Evolutionary conservation across 2,888 invertebrate species (phyloP).

Genomic region (Bembecia ichneumoniformis): DNA sequence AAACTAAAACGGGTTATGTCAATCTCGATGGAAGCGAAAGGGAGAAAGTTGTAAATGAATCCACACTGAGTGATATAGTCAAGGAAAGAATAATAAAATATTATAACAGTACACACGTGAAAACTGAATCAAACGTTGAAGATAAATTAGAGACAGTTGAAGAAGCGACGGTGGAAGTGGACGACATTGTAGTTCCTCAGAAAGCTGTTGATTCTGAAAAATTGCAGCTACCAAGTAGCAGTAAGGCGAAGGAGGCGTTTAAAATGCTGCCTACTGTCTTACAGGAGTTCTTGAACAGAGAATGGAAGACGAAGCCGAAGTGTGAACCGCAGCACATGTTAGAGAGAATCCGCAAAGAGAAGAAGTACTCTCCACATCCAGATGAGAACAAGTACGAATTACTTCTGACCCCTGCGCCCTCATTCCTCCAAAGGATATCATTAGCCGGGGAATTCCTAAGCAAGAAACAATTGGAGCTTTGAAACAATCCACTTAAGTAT

Average conservation of each 20-base stretch:
- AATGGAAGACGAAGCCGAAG: constrained; percentile 61
- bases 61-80: constrained; percentile 38
- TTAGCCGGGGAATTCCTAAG: constrained; percentile 82
- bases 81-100: constrained; percentile 45
- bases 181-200: constrained; percentile 50
- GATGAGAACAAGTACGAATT: constrained; percentile 76
- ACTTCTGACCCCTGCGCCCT: constrained; percentile 84
- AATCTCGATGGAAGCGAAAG: constrained; percentile 61
- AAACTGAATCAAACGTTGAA: constrained; percentile 18
- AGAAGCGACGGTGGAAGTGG: constrained; percentile 37
- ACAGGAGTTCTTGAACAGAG: constrained; percentile 68
- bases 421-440: constrained; percentile 83
- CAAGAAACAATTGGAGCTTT: constrained; percentile 52
- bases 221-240: constrained; percentile 40
- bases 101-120: constrained; percentile 28
- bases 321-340: constrained; percentile 82
- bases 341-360: constrained; percentile 78
- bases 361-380: constrained; percentile 71
- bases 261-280: constrained; percentile 70
- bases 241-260: constrained; percentile 43
- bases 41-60: constrained; percentile 40
- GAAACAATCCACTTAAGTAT: constrained; percentile 6
- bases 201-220: constrained; percentile 24
- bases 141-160: constrained; percentile 12
- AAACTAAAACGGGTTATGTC: constrained; percentile 56